Evolutionary conservation across 2,797 vertebrate species (phyloP), one percentile per base, ranked within the genome.

Genomic region (Thamnophis elegans): DNA sequence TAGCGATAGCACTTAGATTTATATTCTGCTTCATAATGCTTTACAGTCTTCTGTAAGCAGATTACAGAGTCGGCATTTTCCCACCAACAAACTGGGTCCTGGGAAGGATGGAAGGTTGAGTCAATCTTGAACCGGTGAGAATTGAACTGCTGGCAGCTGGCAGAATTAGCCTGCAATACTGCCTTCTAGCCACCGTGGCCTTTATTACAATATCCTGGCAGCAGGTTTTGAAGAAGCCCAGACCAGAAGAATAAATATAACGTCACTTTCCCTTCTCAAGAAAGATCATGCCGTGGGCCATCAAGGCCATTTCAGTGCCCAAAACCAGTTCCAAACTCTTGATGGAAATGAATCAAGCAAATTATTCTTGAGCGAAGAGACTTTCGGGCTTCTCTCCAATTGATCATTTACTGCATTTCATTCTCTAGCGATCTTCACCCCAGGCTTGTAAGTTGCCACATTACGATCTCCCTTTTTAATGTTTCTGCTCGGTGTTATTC

Each of bases 401-500:
- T 90, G 73, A 0, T 68, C 25, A 85, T 90, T 92, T 58, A 56
- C 0, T 68, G 92, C 91, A 85, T 36, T 9, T 90, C 47, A n/a
- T 32, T 88, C 3, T 26, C 88, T 5, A 0, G 53, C 59, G 87
- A 94, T 91, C 78, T 86, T 5, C 90, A 20, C 32, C 36, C 13
- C 87, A 90, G 88, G 22, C 5, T 73, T 55, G 7, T 51, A 25
- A 89, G 0, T 85, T 60, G n/a, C 6, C 89, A 13, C 25, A 13
- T 59, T 91, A 53, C 18, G 51, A 85, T 26, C 22, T 93, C 11
- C 53, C 20, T 58, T 93, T 92, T 93, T 86, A 82, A 90, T 90
- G 53, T 92, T 92, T 95, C 91, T 86, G 89, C 47, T 62, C 6
- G 28, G 59, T 6, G 1, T 88, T 59, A 20, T 73, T 92, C 78